These are phyloP conservation scores for Willowsia nigromaculata DNA, from an alignment of 2,888 invertebrate genomes.

Conservation along the genomic window DNA sequence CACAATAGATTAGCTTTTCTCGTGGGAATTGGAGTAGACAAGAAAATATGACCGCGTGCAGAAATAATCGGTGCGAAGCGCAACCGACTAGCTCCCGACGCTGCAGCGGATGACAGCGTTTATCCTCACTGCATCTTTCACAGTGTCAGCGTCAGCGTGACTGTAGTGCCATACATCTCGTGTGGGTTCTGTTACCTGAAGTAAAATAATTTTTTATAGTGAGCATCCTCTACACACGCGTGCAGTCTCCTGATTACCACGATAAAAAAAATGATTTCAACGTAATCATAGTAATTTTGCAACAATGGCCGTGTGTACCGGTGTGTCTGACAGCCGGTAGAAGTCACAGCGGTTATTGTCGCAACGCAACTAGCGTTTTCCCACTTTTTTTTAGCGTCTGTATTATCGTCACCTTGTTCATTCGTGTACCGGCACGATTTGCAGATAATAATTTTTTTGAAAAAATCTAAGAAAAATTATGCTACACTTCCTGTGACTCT, in stretches of 20 bases:
- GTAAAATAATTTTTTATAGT: background rate
- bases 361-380: background rate
- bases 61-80: background rate
- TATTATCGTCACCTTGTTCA: background rate
- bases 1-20: background rate
- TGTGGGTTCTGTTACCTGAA: background rate
- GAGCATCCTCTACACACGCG: background rate
- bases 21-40: constrained; percentile 23
- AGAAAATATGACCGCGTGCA: constrained; percentile 1
- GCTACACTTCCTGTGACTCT: background rate
- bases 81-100: too few relatives aligned
- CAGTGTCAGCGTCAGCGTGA: background rate
- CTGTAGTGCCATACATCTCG: too few relatives aligned
- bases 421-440: background rate
- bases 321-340: constrained; percentile 6
- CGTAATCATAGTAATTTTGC: constrained; percentile 52
- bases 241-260: constrained; percentile 42
- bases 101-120: background rate
- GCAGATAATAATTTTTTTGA: background rate
- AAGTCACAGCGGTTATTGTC: background rate
- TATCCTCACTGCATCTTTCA: background rate
- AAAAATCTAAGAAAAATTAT: background rate
- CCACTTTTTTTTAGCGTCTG: background rate
- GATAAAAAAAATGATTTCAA: constrained; percentile 52
- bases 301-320: constrained; percentile 52